These are phyloP conservation scores for Trachymyrmex cornetzi DNA, from an alignment of 1,140 invertebrate species.

Conservation along the genomic window DNA sequence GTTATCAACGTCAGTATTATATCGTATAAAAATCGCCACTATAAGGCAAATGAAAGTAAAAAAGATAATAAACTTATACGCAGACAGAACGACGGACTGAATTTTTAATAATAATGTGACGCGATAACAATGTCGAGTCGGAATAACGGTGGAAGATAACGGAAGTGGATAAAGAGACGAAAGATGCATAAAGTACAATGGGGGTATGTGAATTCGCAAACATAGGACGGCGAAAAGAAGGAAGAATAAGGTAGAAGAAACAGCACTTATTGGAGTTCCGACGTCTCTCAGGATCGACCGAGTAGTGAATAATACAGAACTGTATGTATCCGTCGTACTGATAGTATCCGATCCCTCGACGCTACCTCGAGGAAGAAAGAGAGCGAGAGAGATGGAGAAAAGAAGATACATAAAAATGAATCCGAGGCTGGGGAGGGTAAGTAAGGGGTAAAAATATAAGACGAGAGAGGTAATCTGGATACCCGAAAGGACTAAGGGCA, in stretches of 20 bases:
- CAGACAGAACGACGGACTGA: neutral
- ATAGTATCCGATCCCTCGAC: slow-evolving; percentile 53
- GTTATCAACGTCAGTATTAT: neutral
- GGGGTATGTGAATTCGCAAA: slow-evolving; percentile 45
- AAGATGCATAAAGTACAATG: neutral
- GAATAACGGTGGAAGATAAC: neutral
- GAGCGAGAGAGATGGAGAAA: neutral
- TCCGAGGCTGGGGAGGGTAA: neutral
- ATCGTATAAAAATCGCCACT: neutral
- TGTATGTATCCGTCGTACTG: slow-evolving; percentile 59
- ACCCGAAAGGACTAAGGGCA: neutral
- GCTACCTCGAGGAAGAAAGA: neutral
- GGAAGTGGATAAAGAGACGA: neutral
- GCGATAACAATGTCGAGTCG: slow-evolving; percentile 3
- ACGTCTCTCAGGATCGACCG: slow-evolving; percentile 50
- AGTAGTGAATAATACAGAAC: slow-evolving; percentile 68
- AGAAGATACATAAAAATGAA: slow-evolving; percentile 70
- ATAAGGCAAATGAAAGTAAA: neutral
- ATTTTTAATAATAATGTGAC: slow-evolving; percentile 27
- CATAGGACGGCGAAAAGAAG: neutral
- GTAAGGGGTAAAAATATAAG: slow-evolving; percentile 12
- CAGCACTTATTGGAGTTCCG: slow-evolving; percentile 64
- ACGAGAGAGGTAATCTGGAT: no score
- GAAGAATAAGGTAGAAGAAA: slow-evolving; percentile 37
- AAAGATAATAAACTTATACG: neutral